These are phyloP conservation scores for Stegodyphus dumicola DNA, from an alignment of 1,140 invertebrate genomes.

Conservation along the genomic window DNA sequence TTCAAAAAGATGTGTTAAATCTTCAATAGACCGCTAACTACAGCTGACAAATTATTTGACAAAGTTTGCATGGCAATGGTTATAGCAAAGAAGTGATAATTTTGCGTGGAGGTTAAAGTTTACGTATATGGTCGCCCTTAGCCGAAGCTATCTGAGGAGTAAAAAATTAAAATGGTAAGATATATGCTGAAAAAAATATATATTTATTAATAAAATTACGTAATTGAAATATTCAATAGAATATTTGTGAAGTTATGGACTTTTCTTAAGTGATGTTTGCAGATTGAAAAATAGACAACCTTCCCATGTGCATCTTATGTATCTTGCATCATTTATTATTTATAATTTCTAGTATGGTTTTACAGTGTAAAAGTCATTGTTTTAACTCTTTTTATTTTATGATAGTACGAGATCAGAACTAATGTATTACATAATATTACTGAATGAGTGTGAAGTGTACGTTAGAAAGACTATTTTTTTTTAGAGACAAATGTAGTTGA, in stretches of 20 bases:
- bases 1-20: too few relatives aligned
- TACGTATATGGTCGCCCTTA: constrained; percentile 25
- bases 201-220: not conserved
- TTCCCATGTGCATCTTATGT: not conserved
- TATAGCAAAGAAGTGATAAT: not conserved
- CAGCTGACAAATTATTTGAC: too few relatives aligned
- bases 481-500: not conserved
- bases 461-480: not conserved
- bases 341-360: not conserved
- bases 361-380: not conserved
- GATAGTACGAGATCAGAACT: not conserved
- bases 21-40: too few relatives aligned
- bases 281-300: not conserved
- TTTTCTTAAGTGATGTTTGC: not conserved
- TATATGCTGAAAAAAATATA: not conserved
- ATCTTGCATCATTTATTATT: not conserved
- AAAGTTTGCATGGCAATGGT: too few relatives aligned
- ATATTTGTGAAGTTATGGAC: not conserved
- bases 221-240: not conserved
- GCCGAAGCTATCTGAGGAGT: constrained; percentile 44
- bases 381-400: not conserved
- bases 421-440: not conserved
- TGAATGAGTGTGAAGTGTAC: not conserved
- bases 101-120: not conserved
- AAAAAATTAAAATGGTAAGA: not conserved